These are phyloP conservation scores for Calliopsis andreniformis DNA, from an alignment of 1,140 invertebrate genomes.

Conservation along the genomic window DNA sequence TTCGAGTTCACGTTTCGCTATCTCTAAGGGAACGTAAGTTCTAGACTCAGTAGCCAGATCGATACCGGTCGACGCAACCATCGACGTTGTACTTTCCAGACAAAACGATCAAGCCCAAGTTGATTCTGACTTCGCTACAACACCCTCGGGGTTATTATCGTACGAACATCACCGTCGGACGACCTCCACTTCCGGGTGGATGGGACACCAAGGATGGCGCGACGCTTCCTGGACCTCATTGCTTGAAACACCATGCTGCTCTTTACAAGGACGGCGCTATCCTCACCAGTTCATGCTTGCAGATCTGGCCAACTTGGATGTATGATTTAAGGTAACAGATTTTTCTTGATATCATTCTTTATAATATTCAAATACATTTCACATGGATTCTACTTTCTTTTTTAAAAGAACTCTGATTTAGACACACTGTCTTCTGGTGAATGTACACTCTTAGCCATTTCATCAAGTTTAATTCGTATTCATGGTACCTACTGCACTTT, in stretches of 20 bases:
- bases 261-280: conserved; percentile 80
- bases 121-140: conserved; percentile 62
- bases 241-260: conserved; percentile 82
- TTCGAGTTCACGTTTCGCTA: background rate
- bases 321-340: conserved; percentile 82
- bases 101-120: conserved; percentile 67
- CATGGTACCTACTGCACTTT: too few relatives aligned
- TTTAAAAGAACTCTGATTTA: background rate
- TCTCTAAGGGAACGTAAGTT: background rate
- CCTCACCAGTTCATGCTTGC: conserved; percentile 83
- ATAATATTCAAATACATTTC: too few relatives aligned
- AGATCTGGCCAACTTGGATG: conserved; percentile 87
- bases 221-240: conserved; percentile 74
- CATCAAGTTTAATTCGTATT: too few relatives aligned
- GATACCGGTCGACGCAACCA: conserved; percentile 29
- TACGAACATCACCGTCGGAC: conserved; percentile 81
- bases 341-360: background rate
- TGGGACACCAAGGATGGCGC: conserved; percentile 79
- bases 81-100: conserved; percentile 59
- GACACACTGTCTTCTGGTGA: too few relatives aligned
- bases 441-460: too few relatives aligned
- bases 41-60: background rate
- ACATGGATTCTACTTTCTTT: background rate
- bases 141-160: conserved; percentile 77
- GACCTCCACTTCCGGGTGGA: conserved; percentile 78